phyloP scores from a whole-genome alignment of 2,888 invertebrate species.

The Troglohyphantes excavatus region DNA sequence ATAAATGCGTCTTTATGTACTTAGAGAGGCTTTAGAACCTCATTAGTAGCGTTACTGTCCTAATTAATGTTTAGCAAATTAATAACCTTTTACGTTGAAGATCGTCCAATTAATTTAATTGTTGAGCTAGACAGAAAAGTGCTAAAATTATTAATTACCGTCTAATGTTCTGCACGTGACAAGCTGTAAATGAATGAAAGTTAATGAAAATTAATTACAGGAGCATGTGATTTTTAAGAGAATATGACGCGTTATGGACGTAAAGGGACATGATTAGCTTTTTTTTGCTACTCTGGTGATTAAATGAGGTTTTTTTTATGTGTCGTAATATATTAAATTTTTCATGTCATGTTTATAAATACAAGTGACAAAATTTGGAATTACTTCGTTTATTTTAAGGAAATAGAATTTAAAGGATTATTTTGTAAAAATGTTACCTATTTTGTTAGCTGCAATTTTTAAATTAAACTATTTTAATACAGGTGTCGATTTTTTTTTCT shows the following conservation, averaged over 20 bases:
- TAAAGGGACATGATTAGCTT: background rate
- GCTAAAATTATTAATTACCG: slow-evolving; percentile 67
- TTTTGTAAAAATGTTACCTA: too few species aligned
- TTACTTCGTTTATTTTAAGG: too few species aligned
- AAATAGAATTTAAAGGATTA: too few species aligned
- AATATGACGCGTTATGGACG: background rate
- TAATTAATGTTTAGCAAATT: slow-evolving; percentile 66
- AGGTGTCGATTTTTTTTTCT: too few species aligned
- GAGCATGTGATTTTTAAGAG: background rate
- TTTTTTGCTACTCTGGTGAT: background rate
- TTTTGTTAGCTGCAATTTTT: too few species aligned
- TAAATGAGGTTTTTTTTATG: too few species aligned
- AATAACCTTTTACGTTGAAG: slow-evolving; percentile 70
- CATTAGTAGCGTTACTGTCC: slow-evolving; percentile 43
- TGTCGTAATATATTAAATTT: too few species aligned
- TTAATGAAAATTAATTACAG: slow-evolving; percentile 57
- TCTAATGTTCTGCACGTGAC: slow-evolving; percentile 48
- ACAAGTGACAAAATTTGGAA: too few species aligned
- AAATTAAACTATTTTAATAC: too few species aligned
- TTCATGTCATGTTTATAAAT: too few species aligned
- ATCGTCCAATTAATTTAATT: slow-evolving; percentile 69
- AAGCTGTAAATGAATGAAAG: slow-evolving; percentile 15
- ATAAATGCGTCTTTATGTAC: background rate
- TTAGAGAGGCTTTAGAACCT: background rate
- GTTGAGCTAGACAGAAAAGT: slow-evolving; percentile 51